Percentiles rank a stretch among this genome's conserved stretches.
phyloP scores from a whole-genome alignment of 2,113 vertebrate genomes.

The Fulica atra region DNA sequence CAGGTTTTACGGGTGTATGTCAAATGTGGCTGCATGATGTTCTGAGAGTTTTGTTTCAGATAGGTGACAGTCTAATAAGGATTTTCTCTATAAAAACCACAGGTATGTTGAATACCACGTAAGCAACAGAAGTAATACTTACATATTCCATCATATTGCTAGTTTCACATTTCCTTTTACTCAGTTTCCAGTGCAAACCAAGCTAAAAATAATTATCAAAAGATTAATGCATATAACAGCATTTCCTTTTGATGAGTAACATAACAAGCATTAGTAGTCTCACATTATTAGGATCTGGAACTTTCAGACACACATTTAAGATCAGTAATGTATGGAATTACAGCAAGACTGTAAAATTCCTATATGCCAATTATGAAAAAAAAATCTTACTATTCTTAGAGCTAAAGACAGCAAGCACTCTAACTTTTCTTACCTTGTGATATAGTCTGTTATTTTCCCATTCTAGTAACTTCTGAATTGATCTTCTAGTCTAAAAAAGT shows the following conservation, averaged over 20 bases:
- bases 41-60: neutral
- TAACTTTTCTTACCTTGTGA: slow-evolving; percentile 89
- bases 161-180: slow-evolving; percentile 98
- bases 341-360: neutral
- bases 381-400: neutral
- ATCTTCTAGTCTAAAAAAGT: slow-evolving; percentile 91
- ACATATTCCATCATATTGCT: slow-evolving; percentile 99
- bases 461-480: slow-evolving; percentile 97
- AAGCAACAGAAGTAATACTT: slow-evolving; percentile 67
- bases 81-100: neutral
- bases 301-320: neutral
- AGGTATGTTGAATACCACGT: neutral
- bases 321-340: neutral
- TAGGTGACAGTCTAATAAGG: neutral
- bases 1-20: neutral
- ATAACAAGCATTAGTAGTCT: neutral
- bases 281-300: neutral
- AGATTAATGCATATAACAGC: neutral
- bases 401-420: neutral
- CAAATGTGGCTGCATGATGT: neutral
- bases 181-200: slow-evolving; percentile 98
- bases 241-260: neutral
- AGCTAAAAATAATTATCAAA: slow-evolving; percentile 80
- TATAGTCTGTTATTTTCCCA: slow-evolving; percentile 99
- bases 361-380: neutral